Percentiles rank a stretch among this genome's conserved stretches.
These are phyloP conservation scores for Bombycilla garrulus DNA, from an alignment of 2,113 vertebrate species.

Conservation along the genomic window DNA sequence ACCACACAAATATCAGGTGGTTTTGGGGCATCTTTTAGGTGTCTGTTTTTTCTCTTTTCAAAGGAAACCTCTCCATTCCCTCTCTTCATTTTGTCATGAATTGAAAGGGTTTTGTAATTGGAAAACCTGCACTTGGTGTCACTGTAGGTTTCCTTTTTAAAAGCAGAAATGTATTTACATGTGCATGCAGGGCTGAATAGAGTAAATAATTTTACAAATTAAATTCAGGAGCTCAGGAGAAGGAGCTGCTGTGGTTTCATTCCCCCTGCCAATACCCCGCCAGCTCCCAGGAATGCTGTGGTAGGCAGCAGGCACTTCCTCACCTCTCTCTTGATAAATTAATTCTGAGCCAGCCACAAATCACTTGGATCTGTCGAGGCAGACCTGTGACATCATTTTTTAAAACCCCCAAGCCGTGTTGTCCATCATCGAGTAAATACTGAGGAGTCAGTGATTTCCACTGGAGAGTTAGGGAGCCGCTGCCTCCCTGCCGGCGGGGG, in stretches of 20 bases:
- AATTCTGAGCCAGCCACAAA: slow-evolving; percentile 17
- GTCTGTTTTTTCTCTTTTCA: not conserved
- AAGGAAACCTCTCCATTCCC: not conserved
- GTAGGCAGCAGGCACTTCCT: not conserved
- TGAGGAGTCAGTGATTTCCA: slow-evolving; percentile 30
- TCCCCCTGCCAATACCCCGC: not conserved
- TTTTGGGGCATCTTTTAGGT: not conserved
- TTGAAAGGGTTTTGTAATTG: not conserved
- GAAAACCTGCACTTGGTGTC: not conserved
- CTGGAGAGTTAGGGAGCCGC: not conserved
- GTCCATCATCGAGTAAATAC: not conserved
- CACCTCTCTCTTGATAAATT: not conserved
- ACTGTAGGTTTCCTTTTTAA: not conserved
- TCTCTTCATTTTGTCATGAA: not conserved
- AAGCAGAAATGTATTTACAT: not conserved
- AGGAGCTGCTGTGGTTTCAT: not conserved
- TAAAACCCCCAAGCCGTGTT: not conserved
- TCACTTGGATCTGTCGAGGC: slow-evolving; percentile 18
- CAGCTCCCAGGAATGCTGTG: slow-evolving; percentile 7
- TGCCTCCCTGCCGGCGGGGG: slow-evolving; percentile 47
- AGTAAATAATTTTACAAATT: not conserved
- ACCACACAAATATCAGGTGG: not conserved
- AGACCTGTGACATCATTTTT: not conserved
- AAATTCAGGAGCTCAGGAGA: not conserved
- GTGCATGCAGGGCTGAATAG: not conserved